Percentiles rank a stretch among this genome's conserved stretches.
Evolutionary conservation across 2,888 invertebrate genomes (phyloP).

Genomic region (Cheilosia variabilis): DNA sequence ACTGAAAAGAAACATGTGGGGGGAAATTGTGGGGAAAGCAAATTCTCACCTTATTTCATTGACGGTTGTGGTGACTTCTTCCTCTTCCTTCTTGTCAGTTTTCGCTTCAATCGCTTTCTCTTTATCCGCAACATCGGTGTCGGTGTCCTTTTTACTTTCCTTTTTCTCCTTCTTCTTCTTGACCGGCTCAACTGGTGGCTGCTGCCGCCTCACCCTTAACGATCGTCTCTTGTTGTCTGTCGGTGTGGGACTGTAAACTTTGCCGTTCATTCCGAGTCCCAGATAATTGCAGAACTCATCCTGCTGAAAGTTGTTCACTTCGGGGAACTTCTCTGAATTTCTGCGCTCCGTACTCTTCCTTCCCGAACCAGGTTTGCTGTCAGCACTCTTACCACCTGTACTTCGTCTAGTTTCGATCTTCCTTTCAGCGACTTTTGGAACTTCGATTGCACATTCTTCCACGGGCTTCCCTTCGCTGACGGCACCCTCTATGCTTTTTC

Average conservation of each 20-base stretch:
- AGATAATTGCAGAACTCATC: slow-evolving; percentile 83
- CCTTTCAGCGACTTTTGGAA: not conserved
- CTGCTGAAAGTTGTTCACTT: slow-evolving; percentile 78
- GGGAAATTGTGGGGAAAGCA: not conserved
- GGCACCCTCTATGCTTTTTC: slow-evolving; percentile 22
- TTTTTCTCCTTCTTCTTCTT: slow-evolving; percentile 48
- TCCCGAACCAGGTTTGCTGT: slow-evolving; percentile 9
- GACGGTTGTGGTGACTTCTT: slow-evolving; percentile 47
- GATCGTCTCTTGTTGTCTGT: slow-evolving; percentile 82
- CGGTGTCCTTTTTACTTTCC: slow-evolving; percentile 36
- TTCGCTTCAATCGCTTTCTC: slow-evolving; percentile 3
- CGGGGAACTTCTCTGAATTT: slow-evolving; percentile 50
- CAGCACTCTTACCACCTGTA: slow-evolving; percentile 43
- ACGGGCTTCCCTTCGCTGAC: slow-evolving; percentile 16
- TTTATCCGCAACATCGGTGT: not conserved
- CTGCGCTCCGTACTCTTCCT: slow-evolving; percentile 14
- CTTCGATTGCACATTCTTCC: not conserved
- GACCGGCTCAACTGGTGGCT: slow-evolving; percentile 76
- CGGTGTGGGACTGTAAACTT: slow-evolving; percentile 73
- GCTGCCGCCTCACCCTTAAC: slow-evolving; percentile 80
- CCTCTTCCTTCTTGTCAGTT: slow-evolving; percentile 9
- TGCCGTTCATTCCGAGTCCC: slow-evolving; percentile 79
- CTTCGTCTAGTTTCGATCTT: slow-evolving; percentile 51
- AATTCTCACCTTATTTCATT: slow-evolving; percentile 56
- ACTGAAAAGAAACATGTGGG: too few relatives aligned